Evolutionary conservation across 2,113 vertebrate species (phyloP).

Genomic region (Sinocyclocheilus grahami): DNA sequence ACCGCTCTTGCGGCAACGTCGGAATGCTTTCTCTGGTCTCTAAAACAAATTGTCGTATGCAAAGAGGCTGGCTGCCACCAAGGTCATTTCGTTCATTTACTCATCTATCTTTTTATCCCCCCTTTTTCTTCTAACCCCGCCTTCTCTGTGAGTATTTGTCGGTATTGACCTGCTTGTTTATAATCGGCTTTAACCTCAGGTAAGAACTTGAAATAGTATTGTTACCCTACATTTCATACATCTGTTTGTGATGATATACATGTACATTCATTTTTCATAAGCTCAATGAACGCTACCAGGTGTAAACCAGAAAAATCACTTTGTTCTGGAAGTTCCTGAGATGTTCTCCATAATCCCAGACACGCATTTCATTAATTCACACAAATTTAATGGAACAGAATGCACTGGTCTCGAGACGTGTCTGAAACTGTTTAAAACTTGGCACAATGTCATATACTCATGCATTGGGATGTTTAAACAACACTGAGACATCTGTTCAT

Average conservation of each 20-base stretch:
- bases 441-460: background rate
- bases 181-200: conserved; percentile 6
- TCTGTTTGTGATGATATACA: background rate
- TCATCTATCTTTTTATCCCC: conserved; percentile 23
- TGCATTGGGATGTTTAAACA: background rate
- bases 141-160: background rate
- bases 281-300: background rate
- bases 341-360: background rate
- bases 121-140: background rate
- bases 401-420: background rate
- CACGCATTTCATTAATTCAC: background rate
- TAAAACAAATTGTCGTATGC: conserved; percentile 53
- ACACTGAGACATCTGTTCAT: background rate
- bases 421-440: background rate
- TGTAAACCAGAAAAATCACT: background rate
- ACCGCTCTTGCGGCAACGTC: conserved; percentile 35
- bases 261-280: background rate
- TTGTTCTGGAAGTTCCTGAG: background rate
- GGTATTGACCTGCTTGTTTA: background rate
- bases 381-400: background rate
- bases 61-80: conserved; percentile 29
- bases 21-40: conserved; percentile 38
- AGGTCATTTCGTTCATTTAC: conserved; percentile 48
- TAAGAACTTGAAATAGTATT: background rate
- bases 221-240: background rate